Evolutionary conservation across 2,888 invertebrate genomes (phyloP), one percentile per base, ranked within the genome.

Genomic region (Deilephila elpenor): DNA sequence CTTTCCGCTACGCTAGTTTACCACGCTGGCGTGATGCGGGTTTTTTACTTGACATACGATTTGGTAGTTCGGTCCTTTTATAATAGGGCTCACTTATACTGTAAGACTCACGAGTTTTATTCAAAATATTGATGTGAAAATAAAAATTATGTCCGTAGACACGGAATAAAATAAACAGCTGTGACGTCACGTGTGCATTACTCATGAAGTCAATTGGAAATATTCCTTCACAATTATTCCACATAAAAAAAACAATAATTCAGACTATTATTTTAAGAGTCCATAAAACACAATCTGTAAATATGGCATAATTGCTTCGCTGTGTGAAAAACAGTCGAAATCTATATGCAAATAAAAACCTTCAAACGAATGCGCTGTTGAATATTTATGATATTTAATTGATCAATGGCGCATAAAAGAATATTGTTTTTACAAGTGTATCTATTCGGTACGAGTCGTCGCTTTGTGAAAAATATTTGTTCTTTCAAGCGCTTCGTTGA

Each of bases 301-400:
- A 60, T 44, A 64, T 44, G 37, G 37, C 37, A 37, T 64, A 44
- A 64, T 64, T 44, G 64, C 20, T 37, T 19, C n/a, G 64, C 11
- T 37, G 37, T 44, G 20, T 61, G 14, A 64, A 56, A 64, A 64
- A 64, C 44, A 64, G 37, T 64, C 20, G 20, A 44, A 20, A 44
- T 64, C 64, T 64, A 64, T 64, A 20, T 64, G 64, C 44, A 64
- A 64, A 64, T 64, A 64, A 44, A 64, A 64, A 64, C 20, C 37
- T 11, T 64, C 20, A 44, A 44, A 11, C 37, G 44, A 64, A 64
- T 37, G 44, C 64, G 14, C 44, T 37, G 19, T 37, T 64, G 64
- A 64, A 64, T 64, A 64, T 64, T 64, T 64, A 64, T 64, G 64
- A 64, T n/a, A 64, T 64, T 37, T 44, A 37, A 64, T 64, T 64